Conservation (phyloP, 2,113 vertebrate species). For the Sminthopsis crassicaudata region DNA sequence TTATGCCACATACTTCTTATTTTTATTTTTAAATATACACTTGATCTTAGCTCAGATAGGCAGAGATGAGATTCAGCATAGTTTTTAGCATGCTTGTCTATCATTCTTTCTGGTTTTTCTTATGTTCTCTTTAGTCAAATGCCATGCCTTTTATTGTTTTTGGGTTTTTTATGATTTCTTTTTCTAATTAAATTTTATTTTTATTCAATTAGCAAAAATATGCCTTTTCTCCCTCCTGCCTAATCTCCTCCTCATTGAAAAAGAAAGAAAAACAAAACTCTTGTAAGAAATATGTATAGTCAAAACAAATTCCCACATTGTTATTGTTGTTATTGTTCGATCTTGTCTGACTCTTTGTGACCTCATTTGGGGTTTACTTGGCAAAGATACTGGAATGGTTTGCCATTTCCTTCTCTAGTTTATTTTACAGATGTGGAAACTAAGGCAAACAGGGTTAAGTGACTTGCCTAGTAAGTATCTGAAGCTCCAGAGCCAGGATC, state of each 20-base stretch:
- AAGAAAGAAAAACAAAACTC: not conserved
- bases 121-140: not conserved
- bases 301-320: not conserved
- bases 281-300: not conserved
- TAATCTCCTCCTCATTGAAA: not conserved
- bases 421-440: not conserved
- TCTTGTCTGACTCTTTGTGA: not conserved
- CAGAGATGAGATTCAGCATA: not conserved
- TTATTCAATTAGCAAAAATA: not conserved
- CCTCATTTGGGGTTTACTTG: not conserved
- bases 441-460: not conserved
- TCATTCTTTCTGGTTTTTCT: not conserved
- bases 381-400: not conserved
- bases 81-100: not conserved
- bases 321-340: not conserved
- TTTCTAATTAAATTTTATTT: not conserved
- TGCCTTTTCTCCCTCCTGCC: not conserved
- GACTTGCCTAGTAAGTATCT: not conserved
- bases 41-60: not conserved
- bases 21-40: not conserved
- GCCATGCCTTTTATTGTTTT: not conserved
- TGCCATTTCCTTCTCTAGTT: not conserved
- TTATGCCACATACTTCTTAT: not conserved
- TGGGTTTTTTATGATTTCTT: not conserved
- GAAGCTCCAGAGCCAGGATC: not conserved